Evolutionary conservation across 2,888 invertebrate genomes (phyloP).

Genomic region (Dioctria rufipes): DNA sequence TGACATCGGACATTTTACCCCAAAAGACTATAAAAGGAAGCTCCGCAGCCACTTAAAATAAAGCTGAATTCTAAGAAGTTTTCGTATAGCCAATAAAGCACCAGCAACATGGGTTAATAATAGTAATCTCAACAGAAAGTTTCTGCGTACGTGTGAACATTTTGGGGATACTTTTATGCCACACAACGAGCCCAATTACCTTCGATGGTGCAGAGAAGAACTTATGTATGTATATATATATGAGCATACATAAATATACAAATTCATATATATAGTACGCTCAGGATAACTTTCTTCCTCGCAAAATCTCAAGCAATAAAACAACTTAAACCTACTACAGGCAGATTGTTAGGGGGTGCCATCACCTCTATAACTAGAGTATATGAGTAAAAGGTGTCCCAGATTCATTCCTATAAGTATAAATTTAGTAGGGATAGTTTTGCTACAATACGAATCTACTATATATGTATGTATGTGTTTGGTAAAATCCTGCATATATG

Average conservation of each 20-base stretch:
- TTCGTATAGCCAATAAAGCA: conserved; percentile 44
- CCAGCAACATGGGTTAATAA: conserved; percentile 50
- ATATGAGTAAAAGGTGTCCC: too few relatives aligned
- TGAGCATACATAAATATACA: neutral
- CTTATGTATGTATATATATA: neutral
- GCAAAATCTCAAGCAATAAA: conserved; percentile 46
- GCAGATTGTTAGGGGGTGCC: neutral
- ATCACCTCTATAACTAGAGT: too few relatives aligned
- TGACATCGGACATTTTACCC: conserved; percentile 23
- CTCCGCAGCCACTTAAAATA: conserved; percentile 40
- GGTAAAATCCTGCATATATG: too few relatives aligned
- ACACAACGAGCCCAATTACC: conserved; percentile 54
- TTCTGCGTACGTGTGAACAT: conserved; percentile 55
- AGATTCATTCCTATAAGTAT: too few relatives aligned
- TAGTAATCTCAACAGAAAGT: conserved; percentile 52
- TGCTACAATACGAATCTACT: too few relatives aligned
- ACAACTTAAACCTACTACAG: conserved; percentile 39
- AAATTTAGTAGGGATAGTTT: too few relatives aligned
- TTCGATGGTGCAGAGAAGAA: conserved; percentile 33
- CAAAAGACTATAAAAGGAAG: neutral
- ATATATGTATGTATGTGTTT: too few relatives aligned
- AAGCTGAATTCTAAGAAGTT: conserved; percentile 40
- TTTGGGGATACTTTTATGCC: conserved; percentile 48
- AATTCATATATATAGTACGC: neutral
- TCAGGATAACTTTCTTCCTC: conserved; percentile 43